Evolutionary conservation across 2,113 vertebrate genomes (phyloP), one percentile per base, ranked within the genome.

Genomic region (Gopherus evgoodei): DNA sequence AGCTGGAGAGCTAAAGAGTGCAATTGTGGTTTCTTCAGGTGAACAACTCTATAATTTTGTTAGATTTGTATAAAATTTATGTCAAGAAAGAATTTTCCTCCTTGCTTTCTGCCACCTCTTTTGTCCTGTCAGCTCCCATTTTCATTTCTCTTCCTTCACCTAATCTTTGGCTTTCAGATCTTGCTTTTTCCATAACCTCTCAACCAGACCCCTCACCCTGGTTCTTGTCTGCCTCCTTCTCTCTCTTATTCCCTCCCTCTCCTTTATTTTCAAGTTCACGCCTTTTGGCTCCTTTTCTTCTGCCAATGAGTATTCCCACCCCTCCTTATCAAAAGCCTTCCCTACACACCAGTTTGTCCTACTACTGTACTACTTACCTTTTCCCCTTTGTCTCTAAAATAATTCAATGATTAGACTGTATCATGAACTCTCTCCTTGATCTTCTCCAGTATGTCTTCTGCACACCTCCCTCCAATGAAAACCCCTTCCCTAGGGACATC

Each of bases 161-260:
- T 2, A 2, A 2, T 94, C 65, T 59, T 59, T 59, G 11, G 25
- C 6, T 87, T 92, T 57, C 25, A 0, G 0, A 53, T 80, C 42
- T 80, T 86, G 57, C 25, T 29, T 59, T 29, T 27, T 59, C 57
- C 81, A 80, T 0, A 17, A 1, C 19, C 5, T 4, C 9, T 62
- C 62, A 83, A 10, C n/a, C 27, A 27, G 57, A 16, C 44, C 1
- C 86, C 4, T 31, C 0, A 0, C 44, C 80, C 14, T 2, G 88
- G 17, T 75, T 88, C 25, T 17, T 62, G 8, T 38, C 16, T 86
- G 88, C 11, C 10, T 6, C 65, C 11, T 59, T 56, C 22, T 11
- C 4, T 24, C 56, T 90, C 11, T n/a, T 91, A 21, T 1, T 59
- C 27, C 72, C 4, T 82, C 78, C 50, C 3, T 8, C 86, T 86